Conservation (phyloP, 2,113 vertebrate genomes). For the Hemicordylus capensis region DNA sequence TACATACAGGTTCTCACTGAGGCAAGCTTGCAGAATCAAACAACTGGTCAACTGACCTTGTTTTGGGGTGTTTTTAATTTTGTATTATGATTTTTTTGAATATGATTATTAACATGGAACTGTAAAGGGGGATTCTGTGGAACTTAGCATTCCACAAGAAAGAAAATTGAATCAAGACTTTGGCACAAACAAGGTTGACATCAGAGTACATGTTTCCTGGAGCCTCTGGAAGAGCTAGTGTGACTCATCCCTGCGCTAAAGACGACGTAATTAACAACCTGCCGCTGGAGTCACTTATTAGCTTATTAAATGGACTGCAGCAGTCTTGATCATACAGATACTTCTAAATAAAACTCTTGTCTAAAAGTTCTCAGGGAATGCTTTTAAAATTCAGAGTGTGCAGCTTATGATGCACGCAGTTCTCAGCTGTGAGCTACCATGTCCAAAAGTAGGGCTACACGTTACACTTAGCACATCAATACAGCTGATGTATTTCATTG, state of each 20-base stretch:
- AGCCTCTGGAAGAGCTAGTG: neutral
- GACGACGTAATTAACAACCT: slow-evolving; percentile 23
- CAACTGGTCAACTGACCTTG: neutral
- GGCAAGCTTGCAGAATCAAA: neutral
- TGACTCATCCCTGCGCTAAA: neutral
- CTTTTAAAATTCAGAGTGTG: neutral
- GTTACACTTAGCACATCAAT: neutral
- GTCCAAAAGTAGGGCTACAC: neutral
- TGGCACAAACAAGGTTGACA: neutral
- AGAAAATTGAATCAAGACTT: slow-evolving; percentile 1
- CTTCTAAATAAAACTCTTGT: neutral
- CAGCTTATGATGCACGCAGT: neutral
- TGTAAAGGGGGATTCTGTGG: slow-evolving; percentile 24
- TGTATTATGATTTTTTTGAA: neutral
- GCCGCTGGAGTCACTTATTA: slow-evolving; percentile 2
- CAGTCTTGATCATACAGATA: neutral
- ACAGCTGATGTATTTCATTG: no score
- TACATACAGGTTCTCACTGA: neutral
- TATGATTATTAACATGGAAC: neutral
- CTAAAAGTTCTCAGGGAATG: neutral
- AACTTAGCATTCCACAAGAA: slow-evolving; percentile 14
- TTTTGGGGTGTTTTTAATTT: neutral
- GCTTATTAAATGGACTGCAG: neutral
- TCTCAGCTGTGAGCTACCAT: neutral
- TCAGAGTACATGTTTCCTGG: neutral